Base-by-base conservation (phyloP, 2,113 vertebrate species). In the Phaethornis superciliosus region DNA sequence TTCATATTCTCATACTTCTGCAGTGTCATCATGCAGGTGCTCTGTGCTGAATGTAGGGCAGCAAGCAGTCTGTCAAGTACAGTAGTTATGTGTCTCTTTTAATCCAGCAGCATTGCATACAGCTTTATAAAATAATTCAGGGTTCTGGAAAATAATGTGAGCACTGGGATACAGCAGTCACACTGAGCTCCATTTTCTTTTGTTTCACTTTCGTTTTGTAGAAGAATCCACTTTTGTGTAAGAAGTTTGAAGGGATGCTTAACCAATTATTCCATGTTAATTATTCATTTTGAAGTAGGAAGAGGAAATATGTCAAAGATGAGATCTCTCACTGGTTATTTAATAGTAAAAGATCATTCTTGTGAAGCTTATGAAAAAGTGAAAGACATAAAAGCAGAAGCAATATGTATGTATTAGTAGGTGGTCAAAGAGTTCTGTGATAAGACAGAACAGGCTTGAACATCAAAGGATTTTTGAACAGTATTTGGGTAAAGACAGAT, bases 231-330 rank as follows among this genome's bases (percentile, higher is more conserved):
- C 33, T 64, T 83, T 67, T 21, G 2, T 55, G 42, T 55, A 63
- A 88, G 68, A 86, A 75, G 55, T 81, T 81, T 37, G 81, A 70
- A 88, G 59, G 68, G 80, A 49, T 67, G 64, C 46, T 37, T 85
- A 19, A 19, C 37, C 42, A 74, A 47, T 91, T 93, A 82, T 49
- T 89, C 63, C 9, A 3, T 69, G 19, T 88, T 80, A 95, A 94
- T 91, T 91, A 72, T 91, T 95, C 28, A 81, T 91, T 77, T 72
- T 15, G 15, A 76, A 76, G 85, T 71, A 82, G 71, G 55, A 95
- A 85, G 46, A 81, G 70, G 91, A 93, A 91, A 42, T 94, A 81
- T 15, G 55, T 68, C 71, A 88, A 92, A 79, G 76, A 88, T 79
- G 88, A 88, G 71, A 74, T 90, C 67, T 77, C 80, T 83, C 55